Percentiles rank a stretch among this genome's conserved stretches.
Conservation (phyloP, 2,888 invertebrate genomes). For the Tetragonisca angustula region DNA sequence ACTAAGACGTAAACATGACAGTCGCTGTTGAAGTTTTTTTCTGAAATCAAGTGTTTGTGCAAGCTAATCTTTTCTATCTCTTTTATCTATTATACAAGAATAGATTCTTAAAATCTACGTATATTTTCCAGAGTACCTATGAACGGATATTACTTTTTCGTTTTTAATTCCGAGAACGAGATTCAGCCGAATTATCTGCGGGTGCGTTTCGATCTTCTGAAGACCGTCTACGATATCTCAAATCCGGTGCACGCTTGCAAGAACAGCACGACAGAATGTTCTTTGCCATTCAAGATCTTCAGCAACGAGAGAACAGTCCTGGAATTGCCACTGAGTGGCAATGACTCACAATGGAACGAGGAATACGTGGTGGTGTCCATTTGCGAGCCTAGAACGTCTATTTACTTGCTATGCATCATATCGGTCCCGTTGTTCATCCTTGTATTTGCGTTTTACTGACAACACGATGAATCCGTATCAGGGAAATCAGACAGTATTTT, state of each 20-base stretch:
- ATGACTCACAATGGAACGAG: conserved; percentile 90
- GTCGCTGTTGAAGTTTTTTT: not conserved
- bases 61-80: not conserved
- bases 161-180: conserved; percentile 93
- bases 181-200: conserved; percentile 89
- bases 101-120: not conserved
- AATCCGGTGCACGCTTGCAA: conserved; percentile 87
- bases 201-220: conserved; percentile 89
- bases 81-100: not conserved
- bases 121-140: conserved; percentile 87
- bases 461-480: not conserved
- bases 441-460: conserved; percentile 89
- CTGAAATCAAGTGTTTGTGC: not conserved
- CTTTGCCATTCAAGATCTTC: conserved; percentile 88
- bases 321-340: conserved; percentile 88
- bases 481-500: conserved; percentile 19
- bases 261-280: conserved; percentile 88
- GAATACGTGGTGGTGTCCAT: conserved; percentile 90
- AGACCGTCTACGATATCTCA: conserved; percentile 89
- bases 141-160: conserved; percentile 93
- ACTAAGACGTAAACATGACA: not conserved
- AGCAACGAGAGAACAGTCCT: conserved; percentile 89
- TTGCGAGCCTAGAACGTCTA: conserved; percentile 90
- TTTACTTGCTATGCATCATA: conserved; percentile 89
- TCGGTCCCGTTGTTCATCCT: conserved; percentile 90